Percentiles rank a stretch among this genome's conserved stretches.
phyloP scores from a whole-genome alignment of 2,113 vertebrate genomes.

The Salvelinus namaycush region DNA sequence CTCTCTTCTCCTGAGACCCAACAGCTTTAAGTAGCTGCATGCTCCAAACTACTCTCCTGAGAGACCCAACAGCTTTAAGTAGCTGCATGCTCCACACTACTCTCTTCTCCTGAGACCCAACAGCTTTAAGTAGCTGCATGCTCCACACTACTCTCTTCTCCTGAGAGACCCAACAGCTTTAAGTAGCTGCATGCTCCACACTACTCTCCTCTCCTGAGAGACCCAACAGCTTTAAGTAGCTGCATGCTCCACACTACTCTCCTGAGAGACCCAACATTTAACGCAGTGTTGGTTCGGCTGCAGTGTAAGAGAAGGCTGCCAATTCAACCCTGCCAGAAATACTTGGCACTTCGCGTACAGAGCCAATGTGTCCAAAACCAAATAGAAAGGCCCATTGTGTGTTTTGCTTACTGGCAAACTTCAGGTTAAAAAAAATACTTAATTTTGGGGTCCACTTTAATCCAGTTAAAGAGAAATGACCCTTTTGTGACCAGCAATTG shows the following conservation, averaged over 20 bases:
- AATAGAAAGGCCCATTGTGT: slow-evolving; percentile 69
- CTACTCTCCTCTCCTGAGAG: no score
- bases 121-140: no score
- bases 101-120: no score
- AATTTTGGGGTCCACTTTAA: slow-evolving; percentile 43
- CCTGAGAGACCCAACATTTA: not conserved
- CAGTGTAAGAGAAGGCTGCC: slow-evolving; percentile 49
- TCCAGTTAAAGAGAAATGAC: slow-evolving; percentile 42
- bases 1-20: slow-evolving; percentile 45
- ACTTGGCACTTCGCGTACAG: slow-evolving; percentile 48
- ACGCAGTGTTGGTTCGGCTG: slow-evolving; percentile 50
- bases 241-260: no score
- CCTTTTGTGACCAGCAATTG: slow-evolving; percentile 29
- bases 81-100: no score
- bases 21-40: slow-evolving; percentile 10
- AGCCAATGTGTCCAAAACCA: slow-evolving; percentile 47
- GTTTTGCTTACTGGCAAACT: slow-evolving; percentile 60
- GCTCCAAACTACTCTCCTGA: no score
- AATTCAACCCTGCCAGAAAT: slow-evolving; percentile 65
- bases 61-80: no score
- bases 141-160: no score
- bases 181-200: no score
- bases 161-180: no score
- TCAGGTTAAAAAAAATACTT: not conserved
- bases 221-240: no score